phyloP scores from a whole-genome alignment of 2,888 invertebrate genomes.

The Hypsopygia costalis region DNA sequence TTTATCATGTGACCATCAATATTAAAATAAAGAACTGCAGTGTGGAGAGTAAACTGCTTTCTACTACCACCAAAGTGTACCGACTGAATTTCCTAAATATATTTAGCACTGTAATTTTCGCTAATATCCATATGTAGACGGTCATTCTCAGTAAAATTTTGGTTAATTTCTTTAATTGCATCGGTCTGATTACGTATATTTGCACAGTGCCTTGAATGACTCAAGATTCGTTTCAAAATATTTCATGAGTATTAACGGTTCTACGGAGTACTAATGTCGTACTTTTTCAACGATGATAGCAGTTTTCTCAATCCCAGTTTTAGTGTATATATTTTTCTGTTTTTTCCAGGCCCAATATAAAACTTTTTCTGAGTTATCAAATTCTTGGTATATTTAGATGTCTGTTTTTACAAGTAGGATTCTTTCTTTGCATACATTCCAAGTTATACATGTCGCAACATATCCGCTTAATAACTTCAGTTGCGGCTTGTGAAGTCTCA shows the following conservation, averaged over 20 bases:
- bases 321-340: slow-evolving; percentile 10
- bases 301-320: slow-evolving; percentile 15
- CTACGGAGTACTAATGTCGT: slow-evolving; percentile 2
- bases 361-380: slow-evolving; percentile 14
- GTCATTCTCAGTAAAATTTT: slow-evolving; percentile 7
- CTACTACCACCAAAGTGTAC: slow-evolving; percentile 14
- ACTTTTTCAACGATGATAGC: slow-evolving; percentile 13
- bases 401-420: slow-evolving; percentile 12
- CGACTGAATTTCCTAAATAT: slow-evolving; percentile 13
- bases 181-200: slow-evolving; percentile 9
- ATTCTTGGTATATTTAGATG: slow-evolving; percentile 13
- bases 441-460: slow-evolving; percentile 11
- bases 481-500: too few species aligned
- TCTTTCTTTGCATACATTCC: slow-evolving; percentile 8
- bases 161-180: slow-evolving; percentile 9
- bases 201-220: not conserved
- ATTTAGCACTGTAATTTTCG: slow-evolving; percentile 14
- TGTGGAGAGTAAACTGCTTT: slow-evolving; percentile 14
- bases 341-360: slow-evolving; percentile 14
- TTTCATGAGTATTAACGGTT: slow-evolving; percentile 7
- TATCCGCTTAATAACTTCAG: slow-evolving; percentile 11
- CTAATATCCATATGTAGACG: slow-evolving; percentile 13
- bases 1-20: slow-evolving; percentile 9
- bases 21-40: slow-evolving; percentile 16
- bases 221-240: not conserved